A percentile compares a stretch with the other conserved stretches of the same genome.
Conservation (phyloP, 2,888 invertebrate genomes). For the Catocala fraxini region DNA sequence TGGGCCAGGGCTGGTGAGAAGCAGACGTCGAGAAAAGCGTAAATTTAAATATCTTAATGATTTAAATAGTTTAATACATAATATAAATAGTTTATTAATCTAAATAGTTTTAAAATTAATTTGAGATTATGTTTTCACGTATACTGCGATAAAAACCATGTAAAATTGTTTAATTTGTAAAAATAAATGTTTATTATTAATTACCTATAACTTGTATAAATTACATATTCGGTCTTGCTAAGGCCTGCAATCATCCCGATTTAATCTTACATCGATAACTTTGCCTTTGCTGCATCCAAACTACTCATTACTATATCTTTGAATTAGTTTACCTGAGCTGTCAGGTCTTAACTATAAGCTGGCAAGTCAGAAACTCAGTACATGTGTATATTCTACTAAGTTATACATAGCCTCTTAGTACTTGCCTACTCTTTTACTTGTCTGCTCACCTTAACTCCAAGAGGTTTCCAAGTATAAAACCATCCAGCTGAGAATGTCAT, state of each 20-base stretch:
- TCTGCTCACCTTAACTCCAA: neutral
- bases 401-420: neutral
- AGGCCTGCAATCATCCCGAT: neutral
- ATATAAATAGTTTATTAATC: too few species aligned
- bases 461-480: conserved; percentile 3
- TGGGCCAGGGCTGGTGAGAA: too few species aligned
- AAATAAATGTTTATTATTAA: too few species aligned
- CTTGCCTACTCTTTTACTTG: neutral
- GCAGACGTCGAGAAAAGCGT: too few species aligned
- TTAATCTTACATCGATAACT: conserved; percentile 1
- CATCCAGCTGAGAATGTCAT: conserved; percentile 4
- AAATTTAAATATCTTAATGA: too few species aligned
- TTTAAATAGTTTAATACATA: too few species aligned
- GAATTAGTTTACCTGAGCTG: neutral
- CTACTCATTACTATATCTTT: neutral
- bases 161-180: too few species aligned
- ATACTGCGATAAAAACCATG: too few species aligned
- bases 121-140: too few species aligned
- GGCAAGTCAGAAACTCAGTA: neutral
- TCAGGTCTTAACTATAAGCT: conserved; percentile 7
- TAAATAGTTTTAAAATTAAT: too few species aligned
- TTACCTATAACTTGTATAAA: too few species aligned
- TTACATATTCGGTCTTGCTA: neutral
- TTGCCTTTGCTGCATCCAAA: conserved; percentile 5
- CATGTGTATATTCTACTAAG: neutral